These are phyloP conservation scores for Bungarus multicinctus DNA, from an alignment of 2,113 vertebrate species.

Conservation along the genomic window DNA sequence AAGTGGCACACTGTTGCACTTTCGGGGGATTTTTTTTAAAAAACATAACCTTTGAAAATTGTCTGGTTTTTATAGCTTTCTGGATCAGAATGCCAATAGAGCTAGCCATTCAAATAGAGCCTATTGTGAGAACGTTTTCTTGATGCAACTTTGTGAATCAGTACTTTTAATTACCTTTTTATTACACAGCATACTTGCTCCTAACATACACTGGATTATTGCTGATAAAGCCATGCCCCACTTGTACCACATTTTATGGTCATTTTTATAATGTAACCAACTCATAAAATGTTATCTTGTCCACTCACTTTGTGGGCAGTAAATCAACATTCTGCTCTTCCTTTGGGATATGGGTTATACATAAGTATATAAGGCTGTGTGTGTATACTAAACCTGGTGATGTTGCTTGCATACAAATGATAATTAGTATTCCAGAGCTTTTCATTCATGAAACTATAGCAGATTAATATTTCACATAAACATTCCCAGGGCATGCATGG, in stretches of 20 bases:
- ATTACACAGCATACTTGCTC: conserved; percentile 59
- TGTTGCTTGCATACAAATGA: conserved; percentile 75
- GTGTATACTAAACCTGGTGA: conserved; percentile 60
- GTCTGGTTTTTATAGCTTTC: conserved; percentile 36
- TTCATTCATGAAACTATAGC: conserved; percentile 69
- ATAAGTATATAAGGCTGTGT: conserved; percentile 52
- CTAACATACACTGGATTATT: conserved; percentile 68
- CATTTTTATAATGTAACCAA: conserved; percentile 73
- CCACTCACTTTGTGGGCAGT: conserved; percentile 74
- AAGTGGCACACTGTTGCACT: too few species aligned
- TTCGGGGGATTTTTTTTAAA: conserved; percentile 41
- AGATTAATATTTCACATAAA: conserved; percentile 65
- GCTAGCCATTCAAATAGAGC: conserved; percentile 36
- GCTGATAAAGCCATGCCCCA: conserved; percentile 67
- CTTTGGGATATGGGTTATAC: conserved; percentile 56
- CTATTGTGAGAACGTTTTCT: conserved; percentile 56
- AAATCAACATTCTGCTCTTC: conserved; percentile 69
- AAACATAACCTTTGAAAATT: conserved; percentile 26
- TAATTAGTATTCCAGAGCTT: conserved; percentile 69
- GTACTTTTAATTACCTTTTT: conserved; percentile 76
- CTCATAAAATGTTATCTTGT: conserved; percentile 80
- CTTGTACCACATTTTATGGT: conserved; percentile 67
- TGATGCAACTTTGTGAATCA: conserved; percentile 61
- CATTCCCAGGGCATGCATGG: conserved; percentile 43
- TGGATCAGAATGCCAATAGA: conserved; percentile 22